Evolutionary conservation across 2,113 vertebrate species (phyloP).

Genomic region (Microcebus ravelobensis): DNA sequence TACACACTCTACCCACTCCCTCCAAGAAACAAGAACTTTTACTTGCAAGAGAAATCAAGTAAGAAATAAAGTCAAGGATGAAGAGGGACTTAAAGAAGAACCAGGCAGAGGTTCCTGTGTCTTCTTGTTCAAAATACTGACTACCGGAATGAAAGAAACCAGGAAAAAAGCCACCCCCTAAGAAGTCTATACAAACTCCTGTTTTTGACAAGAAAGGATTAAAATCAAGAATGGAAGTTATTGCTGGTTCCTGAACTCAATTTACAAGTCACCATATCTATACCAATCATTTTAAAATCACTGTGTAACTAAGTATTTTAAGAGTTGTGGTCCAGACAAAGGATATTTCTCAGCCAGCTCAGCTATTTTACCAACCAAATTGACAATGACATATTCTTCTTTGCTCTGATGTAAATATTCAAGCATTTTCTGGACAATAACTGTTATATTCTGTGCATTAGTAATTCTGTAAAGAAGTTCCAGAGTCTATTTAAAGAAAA

Average conservation of each 20-base stretch:
- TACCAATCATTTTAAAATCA: conserved; percentile 38
- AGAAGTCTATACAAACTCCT: background rate
- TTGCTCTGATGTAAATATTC: conserved; percentile 91
- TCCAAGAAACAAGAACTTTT: background rate
- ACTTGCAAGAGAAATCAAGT: conserved; percentile 10
- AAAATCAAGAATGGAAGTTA: conserved; percentile 27
- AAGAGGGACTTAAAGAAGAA: background rate
- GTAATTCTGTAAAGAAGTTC: conserved; percentile 98
- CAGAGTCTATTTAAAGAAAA: conserved; percentile 89
- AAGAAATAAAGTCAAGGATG: background rate
- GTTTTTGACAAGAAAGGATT: background rate
- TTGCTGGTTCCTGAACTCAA: background rate
- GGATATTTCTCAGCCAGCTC: conserved; percentile 99
- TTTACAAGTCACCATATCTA: background rate
- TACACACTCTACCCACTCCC: background rate
- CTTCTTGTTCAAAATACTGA: background rate
- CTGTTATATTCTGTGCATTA: conserved; percentile 94
- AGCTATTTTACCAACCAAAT: conserved; percentile 94
- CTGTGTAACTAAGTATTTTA: background rate
- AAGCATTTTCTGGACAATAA: conserved; percentile 98
- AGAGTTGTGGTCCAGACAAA: conserved; percentile 77
- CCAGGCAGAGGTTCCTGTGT: background rate
- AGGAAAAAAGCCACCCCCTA: background rate
- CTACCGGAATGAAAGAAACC: background rate
- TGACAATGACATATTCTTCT: conserved; percentile 93